Evolutionary conservation across 2,113 vertebrate species (phyloP), one percentile per base, ranked within the genome.

Genomic region (Salvator merianae): DNA sequence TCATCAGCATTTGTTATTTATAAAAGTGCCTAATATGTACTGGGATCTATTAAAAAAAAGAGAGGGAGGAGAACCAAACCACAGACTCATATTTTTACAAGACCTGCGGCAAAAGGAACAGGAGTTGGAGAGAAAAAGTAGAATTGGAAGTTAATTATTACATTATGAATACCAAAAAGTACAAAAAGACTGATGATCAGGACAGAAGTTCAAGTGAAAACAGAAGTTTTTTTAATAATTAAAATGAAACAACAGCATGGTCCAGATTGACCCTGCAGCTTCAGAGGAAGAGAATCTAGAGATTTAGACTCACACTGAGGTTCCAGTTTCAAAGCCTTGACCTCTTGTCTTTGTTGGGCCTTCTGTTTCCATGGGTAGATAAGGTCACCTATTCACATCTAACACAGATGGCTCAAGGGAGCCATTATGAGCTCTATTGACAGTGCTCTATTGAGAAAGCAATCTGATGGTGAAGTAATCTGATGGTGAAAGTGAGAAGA

Each of bases 21-120:
- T 40, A 88, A 72, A 72, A 72, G 22, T 72, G 70, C 70, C 70
- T 72, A 72, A 72, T 72, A 72, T 72, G 70, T 22, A 38, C 70
- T 72, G 70, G 36, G 36, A 72, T 22, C 36, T 38, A 38, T 72
- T 40, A 22, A 72, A 72, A 72, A 72, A 40, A 16, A 24, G 36
- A 26, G 8, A 40, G n/a, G 32, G 5, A 7, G 18, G 38, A 2
- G 70, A 26, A 36, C 70, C 36, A 40, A 22, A 20, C 70, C 34
- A 8, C 36, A 72, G 70, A 36, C 70, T 72, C 18, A 9, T 32
- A 32, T 69, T 69, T 69, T 69, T 32, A 69, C 32, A 69, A 69
- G 14, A 32, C 66, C n/a, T 69, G 66, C 32, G 66, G 30, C 30
- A 69, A 32, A 69, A 69, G 30, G n/a, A 69, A 32, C n/a, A 32